These are phyloP conservation scores for Gymnopithys bicolor DNA, from an alignment of 2,797 vertebrate species.

Conservation along the genomic window DNA sequence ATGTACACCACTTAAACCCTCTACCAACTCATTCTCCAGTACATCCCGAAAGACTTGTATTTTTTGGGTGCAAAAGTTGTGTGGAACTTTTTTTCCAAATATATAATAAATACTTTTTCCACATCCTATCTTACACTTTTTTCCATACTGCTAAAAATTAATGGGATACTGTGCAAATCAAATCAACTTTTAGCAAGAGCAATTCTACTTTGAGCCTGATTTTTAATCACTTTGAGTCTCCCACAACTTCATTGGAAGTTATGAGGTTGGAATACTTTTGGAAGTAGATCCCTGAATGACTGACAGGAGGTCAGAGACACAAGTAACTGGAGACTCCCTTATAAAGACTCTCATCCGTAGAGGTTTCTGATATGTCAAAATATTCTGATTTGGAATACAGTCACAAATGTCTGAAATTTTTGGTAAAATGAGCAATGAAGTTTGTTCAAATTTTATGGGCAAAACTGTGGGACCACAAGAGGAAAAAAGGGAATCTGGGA, in stretches of 20 bases:
- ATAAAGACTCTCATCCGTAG: not conserved
- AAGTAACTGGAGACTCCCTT: not conserved
- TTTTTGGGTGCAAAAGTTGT: not conserved
- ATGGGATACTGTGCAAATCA: not conserved
- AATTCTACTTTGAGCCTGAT: not conserved
- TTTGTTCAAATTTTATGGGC: not conserved
- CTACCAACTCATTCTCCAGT: not conserved
- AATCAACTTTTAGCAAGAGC: not conserved
- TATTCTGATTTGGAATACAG: not conserved
- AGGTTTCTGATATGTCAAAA: not conserved
- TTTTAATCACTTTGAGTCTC: not conserved
- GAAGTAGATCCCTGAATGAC: not conserved
- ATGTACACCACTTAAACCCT: not conserved
- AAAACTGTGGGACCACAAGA: not conserved
- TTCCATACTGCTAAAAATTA: not conserved
- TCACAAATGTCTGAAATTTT: not conserved
- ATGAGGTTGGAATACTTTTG: not conserved
- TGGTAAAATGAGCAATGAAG: not conserved
- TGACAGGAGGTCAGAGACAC: not conserved
- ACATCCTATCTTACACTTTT: not conserved
- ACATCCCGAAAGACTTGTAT: not conserved
- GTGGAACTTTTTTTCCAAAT: not conserved
- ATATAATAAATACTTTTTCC: not conserved
- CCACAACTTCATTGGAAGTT: not conserved
- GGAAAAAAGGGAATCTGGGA: not conserved